Base-by-base conservation (phyloP, 1,140 invertebrate species). In the Zaprionus ornatus region DNA sequence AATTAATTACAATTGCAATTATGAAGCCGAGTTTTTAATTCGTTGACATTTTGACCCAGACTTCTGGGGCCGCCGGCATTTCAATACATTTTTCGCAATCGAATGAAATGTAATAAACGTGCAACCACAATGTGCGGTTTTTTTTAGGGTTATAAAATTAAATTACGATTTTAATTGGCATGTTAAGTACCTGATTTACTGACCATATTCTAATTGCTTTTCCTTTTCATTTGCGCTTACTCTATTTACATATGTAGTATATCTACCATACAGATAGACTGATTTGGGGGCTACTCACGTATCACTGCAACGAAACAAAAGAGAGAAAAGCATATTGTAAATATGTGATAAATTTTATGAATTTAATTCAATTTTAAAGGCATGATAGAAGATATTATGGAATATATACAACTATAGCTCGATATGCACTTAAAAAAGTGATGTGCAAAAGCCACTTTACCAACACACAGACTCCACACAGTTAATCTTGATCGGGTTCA, bases 301-400 rank as follows among this genome's bases (percentile, higher is more conserved):
- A 81, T 88, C 84, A 60, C 84, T 88, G 80, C 40, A 90, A 88
- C 7, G 84, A 83, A 75, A 73, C 9, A 62, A 57, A 54, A 35
- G 21, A 66, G 42, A 73, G 45, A 19, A 6, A 21, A n/a, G 15
- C 17, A 60, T 50, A 45, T 45, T 40, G 15, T 19, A 59, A 68
- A 48, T 48, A 29, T 9, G 21, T 54, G 32, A 68, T 52, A 61
- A 57, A 40, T 62, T 27, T 63, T 71, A 37, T 42, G 6, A 3
- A 50, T 29, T 35, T 32, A 5, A 35, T 27, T 13, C 15, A 3
- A 40, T 1, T 27, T 17, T 21, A 50, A 50, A 2, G 3, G 1
- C 3, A 32, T 32, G 0, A 25, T 25, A 25, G 25, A 25, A 25
- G 5, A 6, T 25, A 32, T 32, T 3, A 10, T 32, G 9, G 9